Evolutionary conservation across 2,797 vertebrate genomes (phyloP).

Genomic region (Heteromormyrus szaboi): DNA sequence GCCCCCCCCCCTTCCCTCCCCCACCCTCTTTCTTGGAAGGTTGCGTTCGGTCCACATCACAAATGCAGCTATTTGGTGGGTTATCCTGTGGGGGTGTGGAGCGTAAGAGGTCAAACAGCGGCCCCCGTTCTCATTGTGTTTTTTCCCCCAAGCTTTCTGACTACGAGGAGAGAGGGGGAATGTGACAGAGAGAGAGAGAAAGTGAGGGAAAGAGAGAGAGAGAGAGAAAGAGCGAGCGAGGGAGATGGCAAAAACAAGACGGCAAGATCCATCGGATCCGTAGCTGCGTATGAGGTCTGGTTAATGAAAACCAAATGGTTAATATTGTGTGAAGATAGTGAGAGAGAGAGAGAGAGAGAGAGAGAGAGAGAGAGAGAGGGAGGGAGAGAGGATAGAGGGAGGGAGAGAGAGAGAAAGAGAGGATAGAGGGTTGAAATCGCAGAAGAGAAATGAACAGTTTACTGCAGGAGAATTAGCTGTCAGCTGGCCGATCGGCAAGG

Average conservation of each 20-base stretch:
- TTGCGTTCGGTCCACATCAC: neutral
- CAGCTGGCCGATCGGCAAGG: constrained; percentile 32
- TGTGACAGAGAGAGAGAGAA: constrained; percentile 14
- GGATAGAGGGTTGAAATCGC: constrained; percentile 33
- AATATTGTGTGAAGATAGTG: constrained; percentile 12
- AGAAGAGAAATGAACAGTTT: constrained; percentile 39
- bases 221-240: neutral
- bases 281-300: neutral
- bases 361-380: neutral
- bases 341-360: constrained; percentile 14
- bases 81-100: neutral
- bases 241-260: neutral
- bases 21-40: neutral
- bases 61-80: neutral
- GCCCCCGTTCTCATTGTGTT: neutral
- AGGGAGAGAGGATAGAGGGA: constrained; percentile 17
- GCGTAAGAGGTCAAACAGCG: neutral
- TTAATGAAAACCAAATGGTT: constrained; percentile 6
- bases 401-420: neutral
- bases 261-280: neutral
- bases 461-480: constrained; percentile 43
- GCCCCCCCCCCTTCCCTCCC: neutral
- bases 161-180: constrained; percentile 7
- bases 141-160: neutral
- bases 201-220: constrained; percentile 9